These are phyloP conservation scores for Hoplostethus mediterraneus DNA, from an alignment of 2,797 vertebrate species.

Conservation along the genomic window DNA sequence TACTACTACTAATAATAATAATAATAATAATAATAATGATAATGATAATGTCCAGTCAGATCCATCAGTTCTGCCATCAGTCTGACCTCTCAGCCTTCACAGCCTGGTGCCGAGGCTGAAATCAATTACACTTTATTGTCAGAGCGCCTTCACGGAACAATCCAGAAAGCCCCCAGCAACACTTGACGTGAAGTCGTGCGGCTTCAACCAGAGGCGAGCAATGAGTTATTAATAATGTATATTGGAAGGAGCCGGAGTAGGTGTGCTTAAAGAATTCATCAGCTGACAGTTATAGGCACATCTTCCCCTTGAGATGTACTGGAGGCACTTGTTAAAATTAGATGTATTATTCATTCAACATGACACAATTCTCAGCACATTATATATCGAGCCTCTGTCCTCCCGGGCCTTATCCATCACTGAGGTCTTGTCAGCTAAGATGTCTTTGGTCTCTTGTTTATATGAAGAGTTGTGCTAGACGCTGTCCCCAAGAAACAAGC, in stretches of 20 bases:
- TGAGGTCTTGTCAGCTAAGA: constrained; percentile 41
- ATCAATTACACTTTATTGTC: constrained; percentile 13
- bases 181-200: constrained; percentile 27
- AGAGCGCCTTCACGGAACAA: constrained; percentile 1
- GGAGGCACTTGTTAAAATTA: constrained; percentile 54
- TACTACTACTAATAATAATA: too few relatives aligned
- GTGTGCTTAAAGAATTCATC: constrained; percentile 71
- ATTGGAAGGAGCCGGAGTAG: constrained; percentile 34
- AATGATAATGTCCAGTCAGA: too few relatives aligned
- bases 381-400: constrained; percentile 40
- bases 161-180: constrained; percentile 28
- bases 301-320: constrained; percentile 50
- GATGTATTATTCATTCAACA: constrained; percentile 64
- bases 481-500: constrained; percentile 43
- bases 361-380: constrained; percentile 36
- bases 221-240: constrained; percentile 67
- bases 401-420: constrained; percentile 29
- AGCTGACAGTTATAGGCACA: constrained; percentile 56
- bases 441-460: constrained; percentile 17
- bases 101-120: constrained; percentile 12
- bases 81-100: constrained; percentile 3
- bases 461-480: constrained; percentile 15
- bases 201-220: constrained; percentile 27
- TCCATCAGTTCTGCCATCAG: constrained; percentile 9
- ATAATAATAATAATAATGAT: too few relatives aligned